A percentile compares a stretch with the other conserved stretches of the same genome.
Conservation (phyloP, 2,113 vertebrate genomes). For the Columba janthina region DNA sequence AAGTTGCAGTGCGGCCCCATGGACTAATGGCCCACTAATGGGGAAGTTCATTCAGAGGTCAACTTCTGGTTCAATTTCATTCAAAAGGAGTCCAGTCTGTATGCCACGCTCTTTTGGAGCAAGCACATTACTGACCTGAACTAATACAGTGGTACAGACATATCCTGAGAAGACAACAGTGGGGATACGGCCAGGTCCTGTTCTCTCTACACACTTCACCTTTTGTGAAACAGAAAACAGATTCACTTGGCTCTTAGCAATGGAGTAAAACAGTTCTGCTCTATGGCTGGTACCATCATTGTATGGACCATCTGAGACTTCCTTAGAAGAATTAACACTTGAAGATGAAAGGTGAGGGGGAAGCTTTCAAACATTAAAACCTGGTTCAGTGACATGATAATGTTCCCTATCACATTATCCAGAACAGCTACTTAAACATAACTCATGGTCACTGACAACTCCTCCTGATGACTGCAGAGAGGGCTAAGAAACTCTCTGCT, state of each 20-base stretch:
- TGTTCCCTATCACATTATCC: not conserved
- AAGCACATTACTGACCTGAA: not conserved
- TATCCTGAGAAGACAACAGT: not conserved
- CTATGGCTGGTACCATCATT: accelerated
- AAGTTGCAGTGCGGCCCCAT: not conserved
- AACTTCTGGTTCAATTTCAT: not conserved
- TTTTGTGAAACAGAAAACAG: not conserved
- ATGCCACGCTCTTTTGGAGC: accelerated
- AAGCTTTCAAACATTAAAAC: not conserved
- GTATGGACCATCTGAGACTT: not conserved
- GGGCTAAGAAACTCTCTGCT: not conserved
- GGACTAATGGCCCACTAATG: not conserved
- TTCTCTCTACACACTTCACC: not conserved
- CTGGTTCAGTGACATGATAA: not conserved
- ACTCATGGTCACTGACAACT: not conserved
- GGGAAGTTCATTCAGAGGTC: not conserved
- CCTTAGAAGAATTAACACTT: not conserved
- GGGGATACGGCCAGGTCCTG: not conserved
- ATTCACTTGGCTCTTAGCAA: not conserved
- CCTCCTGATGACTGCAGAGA: not conserved
- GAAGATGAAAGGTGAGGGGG: not conserved
- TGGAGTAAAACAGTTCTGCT: not conserved
- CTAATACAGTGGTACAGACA: not conserved
- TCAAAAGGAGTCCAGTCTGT: not conserved
- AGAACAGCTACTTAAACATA: not conserved